Evolutionary conservation across 2,888 invertebrate genomes (phyloP).

Genomic region (Halocaridina rubra): DNA sequence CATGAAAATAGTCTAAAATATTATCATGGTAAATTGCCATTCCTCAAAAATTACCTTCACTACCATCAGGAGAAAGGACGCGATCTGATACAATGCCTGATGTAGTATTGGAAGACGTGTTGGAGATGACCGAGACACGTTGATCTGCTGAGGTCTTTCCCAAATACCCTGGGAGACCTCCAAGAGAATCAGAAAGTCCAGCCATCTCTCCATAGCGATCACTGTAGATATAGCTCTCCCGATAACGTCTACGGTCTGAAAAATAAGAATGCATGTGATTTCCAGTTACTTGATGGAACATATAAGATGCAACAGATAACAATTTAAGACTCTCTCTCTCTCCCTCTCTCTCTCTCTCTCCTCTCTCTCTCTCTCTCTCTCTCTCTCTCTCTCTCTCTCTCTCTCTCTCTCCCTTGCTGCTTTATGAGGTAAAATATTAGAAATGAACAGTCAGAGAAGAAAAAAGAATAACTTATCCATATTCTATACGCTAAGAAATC

Average conservation of each 20-base stretch:
- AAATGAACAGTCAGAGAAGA: too few relatives aligned
- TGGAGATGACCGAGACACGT: slow-evolving; percentile 89
- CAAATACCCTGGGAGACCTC: slow-evolving; percentile 43
- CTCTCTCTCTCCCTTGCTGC: slow-evolving; percentile 5
- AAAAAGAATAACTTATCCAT: too few relatives aligned
- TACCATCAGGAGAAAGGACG: slow-evolving; percentile 93
- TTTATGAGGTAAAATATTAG: background rate
- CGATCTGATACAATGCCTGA: slow-evolving; percentile 96
- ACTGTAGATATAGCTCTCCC: slow-evolving; percentile 79
- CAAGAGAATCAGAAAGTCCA: slow-evolving; percentile 22
- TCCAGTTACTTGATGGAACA: too few relatives aligned
- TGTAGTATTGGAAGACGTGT: slow-evolving; percentile 95
- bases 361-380: background rate
- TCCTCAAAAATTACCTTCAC: slow-evolving; percentile 73
- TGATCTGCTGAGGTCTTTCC: slow-evolving; percentile 72
- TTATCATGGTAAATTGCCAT: too few relatives aligned
- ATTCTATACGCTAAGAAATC: too few relatives aligned
- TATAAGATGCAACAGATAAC: too few relatives aligned
- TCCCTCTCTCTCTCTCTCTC: background rate
- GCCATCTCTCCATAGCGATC: slow-evolving; percentile 42
- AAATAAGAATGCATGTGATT: too few relatives aligned
- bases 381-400: background rate
- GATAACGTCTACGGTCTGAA: slow-evolving; percentile 75
- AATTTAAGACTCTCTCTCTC: too few relatives aligned
- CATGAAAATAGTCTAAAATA: too few relatives aligned